Percentiles rank a stretch among this genome's conserved stretches.
phyloP scores from a whole-genome alignment of 2,797 vertebrate species.

The Cuculus canorus region DNA sequence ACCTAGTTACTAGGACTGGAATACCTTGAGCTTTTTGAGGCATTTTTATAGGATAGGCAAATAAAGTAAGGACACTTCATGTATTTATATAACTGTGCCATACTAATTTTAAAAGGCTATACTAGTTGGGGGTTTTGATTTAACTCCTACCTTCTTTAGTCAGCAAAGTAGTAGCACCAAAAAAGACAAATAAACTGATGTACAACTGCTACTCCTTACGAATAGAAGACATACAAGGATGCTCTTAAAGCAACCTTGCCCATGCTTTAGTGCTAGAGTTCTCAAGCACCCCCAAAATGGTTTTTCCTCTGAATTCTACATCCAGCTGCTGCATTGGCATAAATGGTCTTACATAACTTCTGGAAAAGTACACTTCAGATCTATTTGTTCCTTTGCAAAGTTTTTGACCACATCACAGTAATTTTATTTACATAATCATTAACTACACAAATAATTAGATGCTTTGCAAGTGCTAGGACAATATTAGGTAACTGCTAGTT shows the following conservation, averaged over 20 bases:
- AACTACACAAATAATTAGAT: not conserved
- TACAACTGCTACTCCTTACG: not conserved
- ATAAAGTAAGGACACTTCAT: not conserved
- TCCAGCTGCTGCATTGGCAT: not conserved
- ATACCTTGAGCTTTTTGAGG: not conserved
- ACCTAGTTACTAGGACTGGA: not conserved
- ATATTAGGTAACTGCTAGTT: not conserved
- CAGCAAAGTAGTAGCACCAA: not conserved
- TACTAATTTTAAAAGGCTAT: not conserved
- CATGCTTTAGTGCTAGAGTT: not conserved
- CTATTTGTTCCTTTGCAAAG: not conserved
- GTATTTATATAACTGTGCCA: not conserved
- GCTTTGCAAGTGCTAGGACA: not conserved
- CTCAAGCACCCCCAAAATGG: not conserved
- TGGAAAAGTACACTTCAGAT: not conserved
- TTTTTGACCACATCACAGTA: not conserved
- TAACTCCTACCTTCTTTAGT: not conserved
- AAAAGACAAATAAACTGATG: not conserved
- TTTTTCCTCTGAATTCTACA: not conserved
- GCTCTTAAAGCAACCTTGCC: not conserved
- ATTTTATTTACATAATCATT: not conserved
- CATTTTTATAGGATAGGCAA: not conserved
- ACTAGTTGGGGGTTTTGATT: not conserved
- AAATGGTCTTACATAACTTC: not conserved
- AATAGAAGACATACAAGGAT: not conserved